Evolutionary conservation across 2,797 vertebrate genomes (phyloP).

Genomic region (Peromyscus eremicus): DNA sequence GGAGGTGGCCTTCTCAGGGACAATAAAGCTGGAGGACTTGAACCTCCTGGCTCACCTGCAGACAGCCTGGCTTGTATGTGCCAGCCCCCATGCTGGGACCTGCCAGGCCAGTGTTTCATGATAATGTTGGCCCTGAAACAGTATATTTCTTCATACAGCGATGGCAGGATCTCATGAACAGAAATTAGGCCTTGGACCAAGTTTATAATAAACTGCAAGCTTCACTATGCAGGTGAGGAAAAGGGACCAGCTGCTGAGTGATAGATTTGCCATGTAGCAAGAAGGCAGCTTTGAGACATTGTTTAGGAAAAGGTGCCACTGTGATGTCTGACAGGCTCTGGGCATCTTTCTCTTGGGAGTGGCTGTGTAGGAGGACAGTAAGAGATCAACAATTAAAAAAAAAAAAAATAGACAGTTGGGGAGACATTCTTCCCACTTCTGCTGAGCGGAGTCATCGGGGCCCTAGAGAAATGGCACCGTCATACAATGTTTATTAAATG

Average conservation of each 20-base stretch:
- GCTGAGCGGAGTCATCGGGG: neutral
- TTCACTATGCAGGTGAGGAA: slow-evolving; percentile 69
- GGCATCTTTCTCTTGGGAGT: neutral
- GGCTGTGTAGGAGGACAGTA: neutral
- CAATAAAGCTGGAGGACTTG: neutral
- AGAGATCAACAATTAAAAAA: neutral
- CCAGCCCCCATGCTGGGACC: neutral
- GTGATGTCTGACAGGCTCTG: neutral
- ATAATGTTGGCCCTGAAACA: slow-evolving; percentile 62
- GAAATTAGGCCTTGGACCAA: slow-evolving; percentile 66
- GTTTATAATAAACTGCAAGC: slow-evolving; percentile 46
- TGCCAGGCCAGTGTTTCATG: slow-evolving; percentile 52
- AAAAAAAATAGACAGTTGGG: neutral
- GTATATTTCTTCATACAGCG: slow-evolving; percentile 25
- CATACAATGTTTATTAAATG: neutral
- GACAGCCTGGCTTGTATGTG: neutral
- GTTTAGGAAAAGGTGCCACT: neutral
- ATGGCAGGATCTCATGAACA: slow-evolving; percentile 60
- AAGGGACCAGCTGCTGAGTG: neutral
- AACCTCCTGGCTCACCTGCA: neutral
- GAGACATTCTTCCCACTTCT: neutral
- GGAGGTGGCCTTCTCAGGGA: neutral
- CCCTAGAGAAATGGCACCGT: neutral
- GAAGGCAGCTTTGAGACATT: neutral
- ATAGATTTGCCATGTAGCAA: slow-evolving; percentile 17